A percentile compares a stretch with the other conserved stretches of the same genome.
phyloP scores from a whole-genome alignment of 2,113 vertebrate species.

The Aythya baeri region DNA sequence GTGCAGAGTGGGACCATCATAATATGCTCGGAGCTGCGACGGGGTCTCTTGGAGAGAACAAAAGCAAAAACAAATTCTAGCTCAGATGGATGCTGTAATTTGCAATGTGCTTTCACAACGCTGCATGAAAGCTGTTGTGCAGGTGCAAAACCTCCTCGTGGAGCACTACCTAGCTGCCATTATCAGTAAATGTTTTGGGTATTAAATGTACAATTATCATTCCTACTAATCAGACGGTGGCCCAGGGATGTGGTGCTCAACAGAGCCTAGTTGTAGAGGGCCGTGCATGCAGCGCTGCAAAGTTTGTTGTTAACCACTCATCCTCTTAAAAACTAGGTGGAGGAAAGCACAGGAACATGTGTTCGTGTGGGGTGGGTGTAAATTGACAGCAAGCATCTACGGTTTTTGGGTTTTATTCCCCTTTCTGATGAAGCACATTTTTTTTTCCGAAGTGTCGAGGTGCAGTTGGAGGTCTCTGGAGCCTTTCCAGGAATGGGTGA shows the following conservation, averaged over 20 bases:
- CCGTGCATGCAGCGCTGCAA: not conserved
- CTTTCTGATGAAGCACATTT: not conserved
- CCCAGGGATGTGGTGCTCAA: not conserved
- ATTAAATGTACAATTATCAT: not conserved
- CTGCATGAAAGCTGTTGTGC: not conserved
- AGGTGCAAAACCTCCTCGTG: not conserved
- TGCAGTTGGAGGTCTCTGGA: not conserved
- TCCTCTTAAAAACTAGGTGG: not conserved
- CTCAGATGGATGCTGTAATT: not conserved
- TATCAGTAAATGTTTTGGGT: not conserved
- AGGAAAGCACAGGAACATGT: not conserved
- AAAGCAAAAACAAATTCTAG: not conserved
- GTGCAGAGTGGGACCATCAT: not conserved
- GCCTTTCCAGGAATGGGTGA: not conserved
- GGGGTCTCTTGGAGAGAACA: not conserved
- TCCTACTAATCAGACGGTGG: not conserved
- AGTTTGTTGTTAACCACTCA: not conserved
- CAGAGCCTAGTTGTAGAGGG: not conserved
- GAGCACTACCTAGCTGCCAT: not conserved
- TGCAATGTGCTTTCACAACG: not conserved
- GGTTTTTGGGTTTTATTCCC: not conserved
- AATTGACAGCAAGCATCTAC: accelerated
- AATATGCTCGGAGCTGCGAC: not conserved
- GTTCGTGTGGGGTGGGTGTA: accelerated
- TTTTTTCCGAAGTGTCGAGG: not conserved